These are phyloP conservation scores for Arizona elegans DNA, from an alignment of 2,113 vertebrate genomes.

Conservation along the genomic window DNA sequence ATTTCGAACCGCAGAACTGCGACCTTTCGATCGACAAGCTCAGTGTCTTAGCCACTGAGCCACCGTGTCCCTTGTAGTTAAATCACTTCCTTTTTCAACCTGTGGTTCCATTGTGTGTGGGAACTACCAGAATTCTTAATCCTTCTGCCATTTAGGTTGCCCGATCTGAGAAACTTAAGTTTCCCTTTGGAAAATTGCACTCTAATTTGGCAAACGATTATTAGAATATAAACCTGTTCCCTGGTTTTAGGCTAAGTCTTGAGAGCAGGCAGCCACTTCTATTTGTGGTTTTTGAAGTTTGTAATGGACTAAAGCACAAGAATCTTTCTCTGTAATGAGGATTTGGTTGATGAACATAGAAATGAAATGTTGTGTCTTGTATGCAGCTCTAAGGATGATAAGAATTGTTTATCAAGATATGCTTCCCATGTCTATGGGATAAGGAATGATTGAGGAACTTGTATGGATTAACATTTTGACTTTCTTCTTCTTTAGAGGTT, in stretches of 20 bases:
- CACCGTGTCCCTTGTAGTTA: too few relatives aligned
- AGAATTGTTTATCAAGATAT: slow-evolving; percentile 1
- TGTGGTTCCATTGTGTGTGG: background rate
- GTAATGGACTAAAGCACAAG: slow-evolving; percentile 45
- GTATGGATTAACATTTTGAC: background rate
- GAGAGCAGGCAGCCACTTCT: background rate
- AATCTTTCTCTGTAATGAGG: slow-evolving; percentile 19
- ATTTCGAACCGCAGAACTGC: too few relatives aligned
- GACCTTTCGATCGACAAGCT: too few relatives aligned
- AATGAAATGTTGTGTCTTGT: background rate
- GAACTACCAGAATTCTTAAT: background rate
- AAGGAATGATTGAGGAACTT: slow-evolving; percentile 38
- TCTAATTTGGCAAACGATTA: background rate
- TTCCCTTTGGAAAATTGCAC: background rate
- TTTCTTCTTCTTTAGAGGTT: background rate
- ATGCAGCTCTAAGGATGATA: slow-evolving; percentile 17
- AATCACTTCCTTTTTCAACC: background rate
- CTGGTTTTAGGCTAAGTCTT: background rate
- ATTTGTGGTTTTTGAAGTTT: background rate
- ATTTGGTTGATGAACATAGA: background rate
- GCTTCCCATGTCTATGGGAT: slow-evolving; percentile 1
- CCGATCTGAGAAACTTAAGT: background rate
- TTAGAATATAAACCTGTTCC: background rate
- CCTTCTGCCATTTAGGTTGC: background rate
- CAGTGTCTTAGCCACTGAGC: too few relatives aligned